These are phyloP conservation scores for Drosophila asahinai DNA, from an alignment of 1,140 invertebrate species.

Conservation along the genomic window DNA sequence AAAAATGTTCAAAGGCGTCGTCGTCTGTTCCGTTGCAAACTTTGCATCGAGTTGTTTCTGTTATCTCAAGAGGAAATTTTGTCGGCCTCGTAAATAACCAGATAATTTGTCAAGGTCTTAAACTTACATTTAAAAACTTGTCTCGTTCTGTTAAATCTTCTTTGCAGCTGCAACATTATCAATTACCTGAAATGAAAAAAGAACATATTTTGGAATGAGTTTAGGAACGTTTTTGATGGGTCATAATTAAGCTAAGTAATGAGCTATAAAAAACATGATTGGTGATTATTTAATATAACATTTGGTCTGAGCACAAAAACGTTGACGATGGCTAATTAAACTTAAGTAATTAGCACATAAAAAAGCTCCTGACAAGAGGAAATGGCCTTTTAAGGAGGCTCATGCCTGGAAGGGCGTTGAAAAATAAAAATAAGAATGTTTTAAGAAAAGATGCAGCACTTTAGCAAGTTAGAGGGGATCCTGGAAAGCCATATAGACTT, in stretches of 20 bases:
- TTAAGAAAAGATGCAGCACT: not conserved
- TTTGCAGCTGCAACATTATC: slow-evolving; percentile 4
- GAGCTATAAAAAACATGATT: slow-evolving; percentile 12
- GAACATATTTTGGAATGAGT: slow-evolving; percentile 6
- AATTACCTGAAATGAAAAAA: slow-evolving; percentile 35
- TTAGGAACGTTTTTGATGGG: not conserved
- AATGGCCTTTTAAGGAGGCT: slow-evolving; percentile 2
- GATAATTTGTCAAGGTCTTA: slow-evolving; percentile 48
- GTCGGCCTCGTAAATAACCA: slow-evolving; percentile 39
- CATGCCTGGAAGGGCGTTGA: no score
- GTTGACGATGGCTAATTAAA: slow-evolving; percentile 9
- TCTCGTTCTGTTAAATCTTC: slow-evolving; percentile 6
- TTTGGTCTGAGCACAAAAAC: not conserved
- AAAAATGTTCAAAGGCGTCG: slow-evolving; percentile 38
- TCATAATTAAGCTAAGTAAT: slow-evolving; percentile 16
- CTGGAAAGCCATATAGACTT: slow-evolving; percentile 24
- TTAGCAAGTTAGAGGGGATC: slow-evolving; percentile 13
- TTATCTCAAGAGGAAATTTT: slow-evolving; percentile 35
- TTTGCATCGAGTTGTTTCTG: slow-evolving; percentile 39
- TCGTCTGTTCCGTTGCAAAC: slow-evolving; percentile 20
- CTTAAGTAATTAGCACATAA: slow-evolving; percentile 1
- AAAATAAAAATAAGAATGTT: not conserved
- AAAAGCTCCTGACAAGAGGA: not conserved
- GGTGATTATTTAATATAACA: slow-evolving; percentile 9
- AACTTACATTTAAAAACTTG: slow-evolving; percentile 42